Evolutionary conservation across 2,113 vertebrate genomes (phyloP).

Genomic region (Callorhinus ursinus): DNA sequence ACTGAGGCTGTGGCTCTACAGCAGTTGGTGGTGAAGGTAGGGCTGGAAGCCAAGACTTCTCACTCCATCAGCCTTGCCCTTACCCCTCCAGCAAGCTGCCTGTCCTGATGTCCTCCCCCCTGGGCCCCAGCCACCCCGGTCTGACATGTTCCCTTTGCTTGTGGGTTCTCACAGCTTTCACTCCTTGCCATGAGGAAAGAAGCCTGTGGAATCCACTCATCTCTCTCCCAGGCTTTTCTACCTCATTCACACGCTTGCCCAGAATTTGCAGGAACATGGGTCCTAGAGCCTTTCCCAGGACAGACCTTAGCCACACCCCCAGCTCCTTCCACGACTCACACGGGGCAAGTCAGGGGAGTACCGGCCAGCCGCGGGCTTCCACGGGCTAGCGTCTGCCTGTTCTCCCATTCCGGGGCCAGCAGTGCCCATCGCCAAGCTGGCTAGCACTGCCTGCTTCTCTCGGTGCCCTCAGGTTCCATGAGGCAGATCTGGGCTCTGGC

Average conservation of each 20-base stretch:
- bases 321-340: background rate
- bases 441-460: background rate
- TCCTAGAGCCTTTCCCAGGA: background rate
- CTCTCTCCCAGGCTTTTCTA: background rate
- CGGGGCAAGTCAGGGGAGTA: no score
- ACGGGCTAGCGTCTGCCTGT: fast-evolving
- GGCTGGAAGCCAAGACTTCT: background rate
- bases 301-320: background rate
- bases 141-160: background rate
- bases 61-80: background rate
- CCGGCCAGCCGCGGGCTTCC: fast-evolving
- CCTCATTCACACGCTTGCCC: background rate
- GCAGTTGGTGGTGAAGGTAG: fast-evolving
- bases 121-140: no score
- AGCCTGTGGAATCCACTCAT: background rate
- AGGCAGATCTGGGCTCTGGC: background rate
- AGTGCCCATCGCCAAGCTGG: background rate
- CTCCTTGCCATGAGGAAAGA: no score
- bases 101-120: background rate
- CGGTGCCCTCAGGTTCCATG: background rate
- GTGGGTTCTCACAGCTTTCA: background rate
- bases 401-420: fast-evolving
- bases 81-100: background rate
- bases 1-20: background rate
- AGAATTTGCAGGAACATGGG: background rate